Conservation (phyloP, 2,888 invertebrate species). For the Drosophila falleni region DNA sequence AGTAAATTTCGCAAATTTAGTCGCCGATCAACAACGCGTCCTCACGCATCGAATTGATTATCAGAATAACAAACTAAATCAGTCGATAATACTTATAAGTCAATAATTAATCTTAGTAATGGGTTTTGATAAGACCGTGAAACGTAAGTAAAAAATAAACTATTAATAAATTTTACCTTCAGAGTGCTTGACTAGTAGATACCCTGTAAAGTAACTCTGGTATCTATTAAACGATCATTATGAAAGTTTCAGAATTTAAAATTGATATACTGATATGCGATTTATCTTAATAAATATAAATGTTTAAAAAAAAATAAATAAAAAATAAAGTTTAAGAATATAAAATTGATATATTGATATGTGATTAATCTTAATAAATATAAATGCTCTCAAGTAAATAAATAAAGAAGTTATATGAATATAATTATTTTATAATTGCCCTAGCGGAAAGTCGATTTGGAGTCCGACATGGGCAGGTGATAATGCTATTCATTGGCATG, state of each 20-base stretch:
- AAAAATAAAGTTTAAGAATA: no score
- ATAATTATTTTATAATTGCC: not conserved
- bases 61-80: not conserved
- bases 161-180: not conserved
- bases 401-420: not conserved
- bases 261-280: no score
- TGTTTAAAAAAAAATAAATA: no score
- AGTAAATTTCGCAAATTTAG: not conserved
- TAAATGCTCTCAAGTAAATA: no score
- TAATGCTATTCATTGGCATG: slow-evolving; percentile 4
- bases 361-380: no score
- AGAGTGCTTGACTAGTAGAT: not conserved
- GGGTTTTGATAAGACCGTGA: slow-evolving; percentile 3
- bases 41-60: not conserved
- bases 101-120: not conserved
- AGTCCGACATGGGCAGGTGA: slow-evolving; percentile 6
- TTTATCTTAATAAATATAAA: no score
- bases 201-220: not conserved
- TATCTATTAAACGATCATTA: not conserved
- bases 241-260: no score
- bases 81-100: not conserved
- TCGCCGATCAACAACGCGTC: not conserved
- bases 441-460: not conserved
- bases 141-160: not conserved
- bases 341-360: no score